phyloP scores from a whole-genome alignment of 2,888 invertebrate genomes.

The Mesorhabditis spiculigera region DNA sequence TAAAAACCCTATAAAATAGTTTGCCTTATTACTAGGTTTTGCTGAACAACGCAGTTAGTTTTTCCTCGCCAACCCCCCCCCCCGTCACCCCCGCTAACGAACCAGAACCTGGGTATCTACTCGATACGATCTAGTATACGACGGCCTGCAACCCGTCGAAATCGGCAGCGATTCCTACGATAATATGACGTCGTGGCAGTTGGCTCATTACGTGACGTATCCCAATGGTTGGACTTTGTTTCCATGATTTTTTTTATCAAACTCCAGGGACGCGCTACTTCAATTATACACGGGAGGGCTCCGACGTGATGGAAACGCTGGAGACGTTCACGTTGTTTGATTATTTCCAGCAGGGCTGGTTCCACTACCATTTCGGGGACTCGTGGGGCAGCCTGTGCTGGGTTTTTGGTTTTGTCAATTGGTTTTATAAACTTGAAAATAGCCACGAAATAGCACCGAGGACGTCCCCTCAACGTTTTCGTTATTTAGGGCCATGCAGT shows the following conservation, averaged over 20 bases:
- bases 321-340: no score
- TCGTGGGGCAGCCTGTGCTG: neutral
- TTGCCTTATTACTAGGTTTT: no score
- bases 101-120: no score
- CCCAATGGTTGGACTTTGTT: neutral
- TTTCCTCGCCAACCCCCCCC: no score
- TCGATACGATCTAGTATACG: neutral
- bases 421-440: neutral
- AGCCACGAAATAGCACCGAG: neutral
- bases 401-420: neutral
- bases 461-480: neutral
- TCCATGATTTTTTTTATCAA: neutral
- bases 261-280: constrained; percentile 1
- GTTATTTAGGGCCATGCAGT: neutral
- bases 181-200: neutral
- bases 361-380: neutral
- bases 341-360: neutral
- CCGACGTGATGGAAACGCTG: no score
- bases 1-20: no score
- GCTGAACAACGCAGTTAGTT: no score
- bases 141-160: neutral
- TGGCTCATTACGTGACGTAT: neutral
- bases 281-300: no score
- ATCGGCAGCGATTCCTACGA: neutral
- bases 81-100: no score